These are phyloP conservation scores for Stramonita haemastoma DNA, from an alignment of 2,888 invertebrate species.

Conservation along the genomic window DNA sequence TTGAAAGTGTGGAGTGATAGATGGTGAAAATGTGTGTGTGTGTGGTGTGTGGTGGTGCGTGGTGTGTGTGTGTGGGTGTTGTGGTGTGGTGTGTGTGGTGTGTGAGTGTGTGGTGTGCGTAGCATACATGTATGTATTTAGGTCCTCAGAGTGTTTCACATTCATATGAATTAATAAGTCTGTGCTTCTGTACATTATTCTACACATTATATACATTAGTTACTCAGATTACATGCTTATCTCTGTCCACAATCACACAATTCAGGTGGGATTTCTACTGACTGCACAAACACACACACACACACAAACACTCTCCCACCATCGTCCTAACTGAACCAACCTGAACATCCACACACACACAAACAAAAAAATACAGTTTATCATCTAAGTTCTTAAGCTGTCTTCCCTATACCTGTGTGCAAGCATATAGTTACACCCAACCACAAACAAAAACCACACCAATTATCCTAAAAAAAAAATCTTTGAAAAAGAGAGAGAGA, in stretches of 20 bases:
- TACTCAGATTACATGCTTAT: background rate
- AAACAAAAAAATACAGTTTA: background rate
- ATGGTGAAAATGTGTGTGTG: background rate
- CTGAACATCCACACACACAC: background rate
- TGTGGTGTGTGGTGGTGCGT: background rate
- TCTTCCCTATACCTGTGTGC: background rate
- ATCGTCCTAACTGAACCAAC: too few relatives aligned
- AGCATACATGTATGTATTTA: background rate
- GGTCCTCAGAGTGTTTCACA: background rate
- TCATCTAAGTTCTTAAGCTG: background rate
- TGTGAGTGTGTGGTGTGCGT: conserved; percentile 5
- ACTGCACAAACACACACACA: background rate
- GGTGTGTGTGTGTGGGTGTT: background rate
- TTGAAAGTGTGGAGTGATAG: background rate
- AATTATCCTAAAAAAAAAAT: background rate
- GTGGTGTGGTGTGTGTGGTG: background rate
- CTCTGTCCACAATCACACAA: background rate
- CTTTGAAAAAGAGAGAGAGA: too few relatives aligned
- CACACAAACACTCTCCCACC: background rate
- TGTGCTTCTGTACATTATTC: too few relatives aligned
- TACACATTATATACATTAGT: background rate
- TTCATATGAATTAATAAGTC: background rate
- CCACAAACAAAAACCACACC: background rate
- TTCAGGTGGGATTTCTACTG: background rate
- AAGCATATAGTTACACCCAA: background rate